These are phyloP conservation scores for Palaemon carinicauda DNA, from an alignment of 1,140 invertebrate species.

Conservation along the genomic window DNA sequence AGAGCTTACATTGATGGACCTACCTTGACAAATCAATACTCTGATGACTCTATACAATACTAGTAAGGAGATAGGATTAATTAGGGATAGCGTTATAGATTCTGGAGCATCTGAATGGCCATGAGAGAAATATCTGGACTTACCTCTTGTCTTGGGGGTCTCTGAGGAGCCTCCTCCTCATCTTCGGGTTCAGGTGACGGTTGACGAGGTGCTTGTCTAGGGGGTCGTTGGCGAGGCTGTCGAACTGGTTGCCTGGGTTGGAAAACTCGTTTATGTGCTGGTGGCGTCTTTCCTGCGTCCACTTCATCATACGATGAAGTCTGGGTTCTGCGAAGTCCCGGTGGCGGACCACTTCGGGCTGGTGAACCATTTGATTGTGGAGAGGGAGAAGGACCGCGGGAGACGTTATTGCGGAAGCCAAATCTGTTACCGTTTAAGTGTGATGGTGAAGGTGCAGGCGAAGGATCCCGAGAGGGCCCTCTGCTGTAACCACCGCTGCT, in stretches of 20 bases:
- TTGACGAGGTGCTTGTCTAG: neutral
- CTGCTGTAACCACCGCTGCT: slow-evolving; percentile 60
- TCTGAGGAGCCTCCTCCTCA: neutral
- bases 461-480: slow-evolving; percentile 58
- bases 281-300: neutral
- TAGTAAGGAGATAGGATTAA: too few species aligned
- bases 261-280: neutral
- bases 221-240: neutral
- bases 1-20: too few species aligned
- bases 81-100: too few species aligned
- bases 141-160: neutral
- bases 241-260: neutral
- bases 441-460: slow-evolving; percentile 48
- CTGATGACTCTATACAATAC: too few species aligned
- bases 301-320: neutral
- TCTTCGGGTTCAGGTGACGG: neutral
- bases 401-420: slow-evolving; percentile 11
- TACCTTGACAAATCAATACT: too few species aligned
- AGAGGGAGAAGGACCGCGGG: neutral
- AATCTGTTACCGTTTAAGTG: slow-evolving; percentile 10
- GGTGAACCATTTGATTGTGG: slow-evolving; percentile 32
- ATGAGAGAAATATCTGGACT: neutral
- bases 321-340: neutral
- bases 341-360: slow-evolving; percentile 11
- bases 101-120: too few species aligned